Evolutionary conservation across 2,797 vertebrate genomes (phyloP).

Genomic region (Uromys caudimaculatus): DNA sequence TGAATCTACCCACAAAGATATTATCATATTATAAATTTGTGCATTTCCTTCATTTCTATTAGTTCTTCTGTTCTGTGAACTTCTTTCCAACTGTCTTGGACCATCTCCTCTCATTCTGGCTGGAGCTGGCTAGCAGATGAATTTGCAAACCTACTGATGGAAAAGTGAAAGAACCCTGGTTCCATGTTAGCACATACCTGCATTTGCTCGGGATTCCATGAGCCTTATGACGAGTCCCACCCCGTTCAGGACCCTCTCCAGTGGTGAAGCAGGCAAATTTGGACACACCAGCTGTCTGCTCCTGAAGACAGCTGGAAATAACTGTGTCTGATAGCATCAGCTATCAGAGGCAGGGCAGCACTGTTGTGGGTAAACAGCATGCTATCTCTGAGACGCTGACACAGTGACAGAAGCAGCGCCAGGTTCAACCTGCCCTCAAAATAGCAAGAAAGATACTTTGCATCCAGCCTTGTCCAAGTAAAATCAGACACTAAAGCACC

Average conservation of each 20-base stretch:
- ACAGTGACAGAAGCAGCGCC: conserved; percentile 42
- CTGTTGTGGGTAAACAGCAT: conserved; percentile 73
- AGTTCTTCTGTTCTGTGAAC: background rate
- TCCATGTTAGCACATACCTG: background rate
- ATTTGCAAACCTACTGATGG: conserved; percentile 50
- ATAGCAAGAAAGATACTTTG: conserved; percentile 60
- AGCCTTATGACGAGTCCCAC: background rate
- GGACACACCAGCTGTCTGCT: conserved; percentile 72
- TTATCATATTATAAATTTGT: background rate
- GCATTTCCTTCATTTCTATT: conserved; percentile 14
- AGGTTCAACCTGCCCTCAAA: conserved; percentile 61
- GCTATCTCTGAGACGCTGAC: conserved; percentile 66
- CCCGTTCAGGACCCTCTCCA: conserved; percentile 10
- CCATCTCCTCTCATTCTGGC: background rate
- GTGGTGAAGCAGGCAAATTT: conserved; percentile 62
- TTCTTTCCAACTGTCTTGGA: background rate
- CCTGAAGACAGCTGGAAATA: conserved; percentile 79
- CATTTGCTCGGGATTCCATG: background rate
- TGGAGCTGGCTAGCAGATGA: background rate
- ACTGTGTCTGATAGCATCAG: conserved; percentile 75
- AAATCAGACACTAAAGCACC: background rate
- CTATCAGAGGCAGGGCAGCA: conserved; percentile 62
- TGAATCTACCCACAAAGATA: background rate
- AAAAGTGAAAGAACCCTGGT: background rate
- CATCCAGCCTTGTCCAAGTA: background rate